Evolutionary conservation across 1,140 invertebrate species (phyloP).

Genomic region (Vanessa atalanta): DNA sequence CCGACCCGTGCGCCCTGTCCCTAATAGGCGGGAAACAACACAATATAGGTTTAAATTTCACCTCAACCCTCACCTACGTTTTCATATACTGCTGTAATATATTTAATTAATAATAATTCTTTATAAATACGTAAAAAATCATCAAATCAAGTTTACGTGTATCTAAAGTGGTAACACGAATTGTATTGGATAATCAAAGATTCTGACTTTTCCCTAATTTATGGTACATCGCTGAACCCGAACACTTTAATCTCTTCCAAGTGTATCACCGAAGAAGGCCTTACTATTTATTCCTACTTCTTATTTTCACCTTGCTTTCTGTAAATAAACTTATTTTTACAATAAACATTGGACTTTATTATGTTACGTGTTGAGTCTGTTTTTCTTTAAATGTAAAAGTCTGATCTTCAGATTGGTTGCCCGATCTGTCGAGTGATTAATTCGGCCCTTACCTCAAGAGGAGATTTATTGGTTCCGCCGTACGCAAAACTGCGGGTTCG

Average conservation of each 20-base stretch:
- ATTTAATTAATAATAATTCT: too few species aligned
- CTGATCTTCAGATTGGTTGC: conserved; percentile 61
- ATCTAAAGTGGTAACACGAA: conserved; percentile 43
- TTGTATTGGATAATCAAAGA: conserved; percentile 56
- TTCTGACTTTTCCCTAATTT: conserved; percentile 64
- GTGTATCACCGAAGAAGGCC: conserved; percentile 72
- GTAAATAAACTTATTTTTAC: conserved; percentile 59
- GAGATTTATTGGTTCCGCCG: conserved; percentile 80
- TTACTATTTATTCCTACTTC: conserved; percentile 77
- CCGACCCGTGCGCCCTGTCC: conserved; percentile 59
- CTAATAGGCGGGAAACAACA: conserved; percentile 62
- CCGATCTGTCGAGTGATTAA: conserved; percentile 75
- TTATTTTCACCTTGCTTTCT: conserved; percentile 74
- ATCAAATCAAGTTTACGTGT: too few species aligned
- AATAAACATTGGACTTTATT: conserved; percentile 1
- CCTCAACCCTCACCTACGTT: conserved; percentile 1
- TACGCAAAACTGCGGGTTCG: conserved; percentile 80
- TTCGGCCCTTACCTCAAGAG: conserved; percentile 77
- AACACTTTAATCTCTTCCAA: conserved; percentile 77
- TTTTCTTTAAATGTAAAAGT: conserved; percentile 35
- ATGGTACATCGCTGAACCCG: conserved; percentile 63
- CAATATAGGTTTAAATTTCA: conserved; percentile 68
- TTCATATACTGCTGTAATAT: too few species aligned
- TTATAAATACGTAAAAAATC: too few species aligned
- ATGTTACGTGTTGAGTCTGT: conserved; percentile 10